Percentiles rank a stretch among this genome's conserved stretches.
Conservation (phyloP, 1,140 invertebrate species). For the Cyrtorhinus lividipennis region DNA sequence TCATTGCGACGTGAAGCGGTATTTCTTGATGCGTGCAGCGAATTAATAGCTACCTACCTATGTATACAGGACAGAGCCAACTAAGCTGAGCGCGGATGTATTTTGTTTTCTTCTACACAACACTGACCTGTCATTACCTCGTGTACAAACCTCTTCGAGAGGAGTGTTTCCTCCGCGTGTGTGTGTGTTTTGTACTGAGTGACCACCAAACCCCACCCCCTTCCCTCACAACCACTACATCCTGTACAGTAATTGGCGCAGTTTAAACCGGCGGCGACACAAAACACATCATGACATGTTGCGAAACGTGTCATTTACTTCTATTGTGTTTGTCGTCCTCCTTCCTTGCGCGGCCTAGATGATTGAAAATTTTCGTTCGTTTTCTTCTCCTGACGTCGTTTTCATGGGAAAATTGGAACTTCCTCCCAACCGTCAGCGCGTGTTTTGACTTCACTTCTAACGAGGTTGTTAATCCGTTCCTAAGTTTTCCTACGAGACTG, state of each 20-base stretch:
- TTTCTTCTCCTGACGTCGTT: neutral
- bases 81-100: neutral
- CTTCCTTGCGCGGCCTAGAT: neutral
- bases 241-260: neutral
- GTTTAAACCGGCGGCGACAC: neutral
- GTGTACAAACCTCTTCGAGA: neutral
- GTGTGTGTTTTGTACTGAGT: no score
- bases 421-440: neutral
- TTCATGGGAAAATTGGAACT: neutral
- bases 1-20: no score
- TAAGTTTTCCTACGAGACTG: no score
- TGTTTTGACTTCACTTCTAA: no score
- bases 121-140: neutral
- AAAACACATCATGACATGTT: neutral
- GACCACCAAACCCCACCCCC: no score
- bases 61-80: no score
- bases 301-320: neutral
- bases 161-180: no score
- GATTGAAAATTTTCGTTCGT: neutral
- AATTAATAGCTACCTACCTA: neutral
- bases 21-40: neutral
- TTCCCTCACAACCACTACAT: no score
- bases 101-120: neutral
- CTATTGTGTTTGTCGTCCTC: neutral
- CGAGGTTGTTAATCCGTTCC: no score